A percentile compares a stretch with the other conserved stretches of the same genome.
phyloP scores from a whole-genome alignment of 2,888 invertebrate species.

The Saturnia japonica region DNA sequence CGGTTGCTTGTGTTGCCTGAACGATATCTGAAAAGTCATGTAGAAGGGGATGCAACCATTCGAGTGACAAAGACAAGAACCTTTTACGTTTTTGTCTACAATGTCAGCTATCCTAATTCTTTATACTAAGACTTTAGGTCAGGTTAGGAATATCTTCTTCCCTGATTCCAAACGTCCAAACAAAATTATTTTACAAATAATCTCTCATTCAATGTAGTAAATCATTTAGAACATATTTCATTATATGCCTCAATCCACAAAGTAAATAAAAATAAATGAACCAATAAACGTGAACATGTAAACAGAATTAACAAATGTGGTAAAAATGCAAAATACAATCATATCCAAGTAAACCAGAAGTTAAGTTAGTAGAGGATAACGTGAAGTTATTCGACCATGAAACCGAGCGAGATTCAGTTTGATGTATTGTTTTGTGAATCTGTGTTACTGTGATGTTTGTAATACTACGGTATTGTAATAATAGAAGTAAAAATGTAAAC shows the following conservation, averaged over 20 bases:
- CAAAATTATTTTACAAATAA: neutral
- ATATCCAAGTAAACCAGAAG: neutral
- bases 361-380: neutral
- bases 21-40: too few relatives aligned
- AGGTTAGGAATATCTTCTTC: neutral
- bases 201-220: neutral
- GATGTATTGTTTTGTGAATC: neutral
- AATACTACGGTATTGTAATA: neutral
- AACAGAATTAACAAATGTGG: neutral
- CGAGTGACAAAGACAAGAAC: too few relatives aligned
- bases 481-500: too few relatives aligned
- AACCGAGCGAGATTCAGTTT: neutral
- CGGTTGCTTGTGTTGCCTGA: too few relatives aligned
- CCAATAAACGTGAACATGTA: neutral
- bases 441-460: neutral
- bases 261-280: neutral
- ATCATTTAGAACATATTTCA: neutral
- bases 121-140: neutral
- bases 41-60: too few relatives aligned
- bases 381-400: neutral
- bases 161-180: neutral
- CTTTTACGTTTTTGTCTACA: neutral
- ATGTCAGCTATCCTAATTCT: neutral
- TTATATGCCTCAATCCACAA: neutral
- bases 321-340: slow-evolving; percentile 2